Conservation (phyloP, 1,140 invertebrate species). For the Musca domestica region DNA sequence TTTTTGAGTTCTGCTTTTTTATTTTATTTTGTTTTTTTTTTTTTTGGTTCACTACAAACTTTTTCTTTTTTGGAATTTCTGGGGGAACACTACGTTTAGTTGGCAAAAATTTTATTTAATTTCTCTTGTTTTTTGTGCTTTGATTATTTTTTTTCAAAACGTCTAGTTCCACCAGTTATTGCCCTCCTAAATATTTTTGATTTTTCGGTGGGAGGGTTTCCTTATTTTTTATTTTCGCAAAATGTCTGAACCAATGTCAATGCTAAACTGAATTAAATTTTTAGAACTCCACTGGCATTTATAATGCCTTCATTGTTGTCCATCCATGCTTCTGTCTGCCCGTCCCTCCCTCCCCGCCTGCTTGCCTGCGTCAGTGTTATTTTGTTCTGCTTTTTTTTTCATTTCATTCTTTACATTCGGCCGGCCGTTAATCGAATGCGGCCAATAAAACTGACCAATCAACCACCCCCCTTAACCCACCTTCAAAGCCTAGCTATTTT, state of each 20-base stretch:
- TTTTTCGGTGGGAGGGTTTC: not conserved
- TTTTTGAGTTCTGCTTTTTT: not conserved
- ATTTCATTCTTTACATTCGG: no score
- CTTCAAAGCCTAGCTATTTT: no score
- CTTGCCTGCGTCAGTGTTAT: not conserved
- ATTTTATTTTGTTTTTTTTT: no score
- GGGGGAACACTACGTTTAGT: no score
- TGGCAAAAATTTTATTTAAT: not conserved
- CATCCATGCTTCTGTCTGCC: no score
- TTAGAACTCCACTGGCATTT: slow-evolving; percentile 49
- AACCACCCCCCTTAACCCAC: no score
- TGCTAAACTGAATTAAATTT: slow-evolving; percentile 53
- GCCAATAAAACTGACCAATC: no score
- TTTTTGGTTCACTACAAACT: slow-evolving; percentile 14
- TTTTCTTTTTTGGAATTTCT: not conserved
- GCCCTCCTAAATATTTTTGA: not conserved
- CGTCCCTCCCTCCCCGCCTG: no score
- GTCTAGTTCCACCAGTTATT: no score
- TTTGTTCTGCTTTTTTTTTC: not conserved
- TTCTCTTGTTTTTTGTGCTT: no score
- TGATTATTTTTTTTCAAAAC: no score
- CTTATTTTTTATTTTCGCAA: slow-evolving; percentile 23
- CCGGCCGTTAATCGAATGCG: no score
- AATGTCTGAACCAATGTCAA: slow-evolving; percentile 52
- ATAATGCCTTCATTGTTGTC: slow-evolving; percentile 40